Base-by-base conservation (phyloP, 2,113 vertebrate species). In the Cyprinodon brontotheroides region DNA sequence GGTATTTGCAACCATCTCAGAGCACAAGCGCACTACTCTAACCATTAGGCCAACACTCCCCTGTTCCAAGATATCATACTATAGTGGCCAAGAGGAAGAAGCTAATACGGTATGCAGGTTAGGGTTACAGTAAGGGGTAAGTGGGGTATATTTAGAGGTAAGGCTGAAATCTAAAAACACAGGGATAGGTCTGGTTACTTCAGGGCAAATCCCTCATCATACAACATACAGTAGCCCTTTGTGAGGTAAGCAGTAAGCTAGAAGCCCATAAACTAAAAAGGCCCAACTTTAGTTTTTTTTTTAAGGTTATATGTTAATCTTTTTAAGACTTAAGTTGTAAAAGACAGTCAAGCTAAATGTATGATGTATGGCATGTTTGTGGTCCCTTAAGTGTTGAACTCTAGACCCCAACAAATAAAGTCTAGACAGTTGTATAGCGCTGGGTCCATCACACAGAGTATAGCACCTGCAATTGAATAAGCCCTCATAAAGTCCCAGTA, bases 381-480 rank as follows among this genome's bases (percentile, higher is more conserved):
- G 80, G 79, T 85, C 85, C 80, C 20, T 85, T 87, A 67, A 85
- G 78, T 64, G 0, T 82, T 75, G 80, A 65, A 67, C 41, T 68
- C 15, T 1, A 73, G 76, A 70, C 79, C 78, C 73, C 74, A 22
- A 50, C 71, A 11, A 84, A 72, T 65, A 81, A 88, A 86, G 79
- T 63, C 76, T 84, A 83, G 74, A 89, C 83, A 85, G 71, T 74
- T 66, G 41, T 36, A 65, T 11, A 76, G 61, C 77, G 57, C 82
- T 89, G 73, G 77, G 37, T 75, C 86, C 64, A 74, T 65, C 43
- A 70, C 75, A 73, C 39, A 11, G 48, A 76, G 70, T 69, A 74
- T 48, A 88, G 86, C 83, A 88, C 89, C 80, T 75, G 68, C 65
- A 13, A 36, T 84, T 85, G 87, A 85, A 84, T 77, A 38, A 78